Percentiles rank a stretch among this genome's conserved stretches.
Conservation (phyloP, 2,888 invertebrate genomes). For the Melanostoma scalare region DNA sequence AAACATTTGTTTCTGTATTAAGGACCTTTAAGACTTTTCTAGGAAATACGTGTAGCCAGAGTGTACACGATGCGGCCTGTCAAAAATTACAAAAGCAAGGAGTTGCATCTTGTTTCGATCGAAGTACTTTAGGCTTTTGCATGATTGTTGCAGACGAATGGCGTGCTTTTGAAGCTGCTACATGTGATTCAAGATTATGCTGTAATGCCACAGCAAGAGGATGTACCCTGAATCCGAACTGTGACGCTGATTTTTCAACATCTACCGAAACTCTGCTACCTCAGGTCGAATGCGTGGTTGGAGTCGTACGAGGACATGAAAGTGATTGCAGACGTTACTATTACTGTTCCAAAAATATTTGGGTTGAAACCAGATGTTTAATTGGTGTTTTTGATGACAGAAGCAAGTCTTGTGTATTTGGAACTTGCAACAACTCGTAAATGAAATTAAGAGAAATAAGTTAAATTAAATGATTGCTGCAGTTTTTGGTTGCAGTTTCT, state of each 20-base stretch:
- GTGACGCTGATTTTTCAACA: background rate
- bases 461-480: too few species aligned
- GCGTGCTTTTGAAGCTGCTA: slow-evolving; percentile 4
- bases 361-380: slow-evolving; percentile 25
- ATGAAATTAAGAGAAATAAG: too few species aligned
- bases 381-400: slow-evolving; percentile 24
- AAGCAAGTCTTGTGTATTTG: slow-evolving; percentile 26
- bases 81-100: slow-evolving; percentile 1
- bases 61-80: background rate
- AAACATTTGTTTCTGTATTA: background rate
- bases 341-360: slow-evolving; percentile 35
- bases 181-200: slow-evolving; percentile 9
- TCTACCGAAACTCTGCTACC: background rate
- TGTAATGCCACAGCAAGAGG: slow-evolving; percentile 34
- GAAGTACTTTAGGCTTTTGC: slow-evolving; percentile 24
- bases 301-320: slow-evolving; percentile 23
- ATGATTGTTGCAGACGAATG: background rate
- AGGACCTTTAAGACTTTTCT: slow-evolving; percentile 22
- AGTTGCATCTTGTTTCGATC: slow-evolving; percentile 17
- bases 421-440: slow-evolving; percentile 5
- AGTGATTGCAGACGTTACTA: slow-evolving; percentile 25
- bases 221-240: slow-evolving; percentile 19
- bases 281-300: background rate
- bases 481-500: too few species aligned
- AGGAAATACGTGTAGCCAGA: background rate